Conservation (phyloP, 2,113 vertebrate species). For the Indri indri region DNA sequence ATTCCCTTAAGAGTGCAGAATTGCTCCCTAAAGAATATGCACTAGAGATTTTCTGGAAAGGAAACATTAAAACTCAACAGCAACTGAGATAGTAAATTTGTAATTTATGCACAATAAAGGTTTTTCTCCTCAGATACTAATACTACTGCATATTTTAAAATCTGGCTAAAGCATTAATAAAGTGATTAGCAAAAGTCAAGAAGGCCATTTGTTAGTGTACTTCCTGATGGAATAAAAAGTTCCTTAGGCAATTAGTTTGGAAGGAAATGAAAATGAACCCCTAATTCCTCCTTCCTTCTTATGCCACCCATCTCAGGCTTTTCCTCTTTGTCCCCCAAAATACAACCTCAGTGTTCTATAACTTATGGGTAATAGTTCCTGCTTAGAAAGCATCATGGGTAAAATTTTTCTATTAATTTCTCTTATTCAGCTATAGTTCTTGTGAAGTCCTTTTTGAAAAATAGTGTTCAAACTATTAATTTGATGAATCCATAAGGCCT, state of each 20-base stretch:
- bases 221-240: conserved; percentile 67
- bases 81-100: conserved; percentile 71
- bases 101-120: conserved; percentile 78
- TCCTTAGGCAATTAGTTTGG: conserved; percentile 50
- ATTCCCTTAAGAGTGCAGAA: conserved; percentile 58
- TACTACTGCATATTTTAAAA: conserved; percentile 60
- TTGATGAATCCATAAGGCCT: background rate
- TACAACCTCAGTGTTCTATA: conserved; percentile 6
- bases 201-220: conserved; percentile 49
- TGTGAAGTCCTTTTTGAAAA: background rate
- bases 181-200: conserved; percentile 60
- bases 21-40: conserved; percentile 64
- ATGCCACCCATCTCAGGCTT: conserved; percentile 26
- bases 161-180: conserved; percentile 64
- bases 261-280: conserved; percentile 73
- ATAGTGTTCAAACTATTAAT: background rate
- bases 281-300: conserved; percentile 38
- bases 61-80: conserved; percentile 73
- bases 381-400: background rate
- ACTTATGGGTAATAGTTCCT: background rate
- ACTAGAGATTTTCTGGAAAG: conserved; percentile 61
- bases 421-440: background rate
- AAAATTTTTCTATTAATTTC: conserved; percentile 26
- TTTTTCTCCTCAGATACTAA: conserved; percentile 71
- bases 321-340: conserved; percentile 43